Evolutionary conservation across 2,797 vertebrate species (phyloP).

Genomic region (Cynodonichthys magdalenae): DNA sequence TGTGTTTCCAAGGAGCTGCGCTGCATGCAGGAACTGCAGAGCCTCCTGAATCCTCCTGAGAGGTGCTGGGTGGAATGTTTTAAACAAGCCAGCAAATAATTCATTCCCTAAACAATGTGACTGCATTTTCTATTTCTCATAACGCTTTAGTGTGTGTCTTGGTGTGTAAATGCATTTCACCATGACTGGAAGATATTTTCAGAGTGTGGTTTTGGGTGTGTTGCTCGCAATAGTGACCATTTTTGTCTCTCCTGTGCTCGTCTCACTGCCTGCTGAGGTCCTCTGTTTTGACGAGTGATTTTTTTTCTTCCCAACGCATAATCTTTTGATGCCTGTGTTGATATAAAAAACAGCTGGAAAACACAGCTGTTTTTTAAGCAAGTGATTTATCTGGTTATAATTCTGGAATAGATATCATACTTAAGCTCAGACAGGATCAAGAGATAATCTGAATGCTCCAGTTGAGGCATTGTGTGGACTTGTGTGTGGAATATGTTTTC

Average conservation of each 20-base stretch:
- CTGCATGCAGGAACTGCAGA: constrained; percentile 68
- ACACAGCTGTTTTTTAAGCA: constrained; percentile 22
- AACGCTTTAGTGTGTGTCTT: not conserved
- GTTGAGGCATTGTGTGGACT: constrained; percentile 43
- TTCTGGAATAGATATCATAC: constrained; percentile 56
- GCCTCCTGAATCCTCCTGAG: constrained; percentile 76
- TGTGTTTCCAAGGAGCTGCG: constrained; percentile 81
- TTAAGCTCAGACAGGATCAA: constrained; percentile 62
- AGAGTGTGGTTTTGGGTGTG: constrained; percentile 68
- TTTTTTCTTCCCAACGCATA: not conserved
- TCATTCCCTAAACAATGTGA: constrained; percentile 14
- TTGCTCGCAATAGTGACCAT: constrained; percentile 58
- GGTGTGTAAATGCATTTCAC: constrained; percentile 17
- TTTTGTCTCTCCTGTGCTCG: constrained; percentile 20
- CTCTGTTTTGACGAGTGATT: constrained; percentile 36
- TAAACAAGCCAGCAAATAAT: constrained; percentile 30
- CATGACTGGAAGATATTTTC: constrained; percentile 39
- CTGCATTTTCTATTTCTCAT: constrained; percentile 30
- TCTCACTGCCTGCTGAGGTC: constrained; percentile 35
- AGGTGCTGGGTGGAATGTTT: constrained; percentile 54
- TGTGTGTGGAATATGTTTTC: constrained; percentile 26
- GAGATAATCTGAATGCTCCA: constrained; percentile 52
- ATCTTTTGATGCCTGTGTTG: not conserved
- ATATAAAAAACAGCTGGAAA: constrained; percentile 2
- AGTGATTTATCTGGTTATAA: constrained; percentile 48